These are phyloP conservation scores for Muscicapa striata DNA, from an alignment of 2,797 vertebrate species.

Conservation along the genomic window DNA sequence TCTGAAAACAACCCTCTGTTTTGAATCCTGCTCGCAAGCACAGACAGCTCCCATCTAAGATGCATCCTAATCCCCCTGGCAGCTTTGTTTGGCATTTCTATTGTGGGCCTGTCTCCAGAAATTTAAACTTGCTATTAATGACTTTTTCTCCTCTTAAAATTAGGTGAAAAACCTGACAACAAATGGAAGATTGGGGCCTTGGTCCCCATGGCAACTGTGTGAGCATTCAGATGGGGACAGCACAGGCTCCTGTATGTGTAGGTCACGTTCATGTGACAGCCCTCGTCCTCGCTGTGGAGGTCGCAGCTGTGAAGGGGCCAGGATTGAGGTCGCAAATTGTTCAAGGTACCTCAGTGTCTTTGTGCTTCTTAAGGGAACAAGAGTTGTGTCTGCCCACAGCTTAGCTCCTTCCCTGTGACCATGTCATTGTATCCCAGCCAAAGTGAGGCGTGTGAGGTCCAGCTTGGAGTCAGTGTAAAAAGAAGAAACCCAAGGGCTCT, in stretches of 20 bases:
- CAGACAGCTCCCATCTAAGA: conserved; percentile 38
- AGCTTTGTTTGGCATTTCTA: conserved; percentile 33
- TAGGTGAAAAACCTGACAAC: conserved; percentile 92
- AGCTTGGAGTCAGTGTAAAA: neutral
- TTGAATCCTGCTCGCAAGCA: conserved; percentile 7
- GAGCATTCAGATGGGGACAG: conserved; percentile 91
- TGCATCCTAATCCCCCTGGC: neutral
- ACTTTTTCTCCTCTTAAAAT: conserved; percentile 37
- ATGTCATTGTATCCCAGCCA: neutral
- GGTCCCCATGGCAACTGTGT: conserved; percentile 94
- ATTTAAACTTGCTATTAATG: conserved; percentile 35
- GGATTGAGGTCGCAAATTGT: conserved; percentile 95
- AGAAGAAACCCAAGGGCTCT: neutral
- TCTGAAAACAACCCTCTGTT: conserved; percentile 41
- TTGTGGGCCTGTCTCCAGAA: conserved; percentile 33
- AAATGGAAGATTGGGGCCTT: conserved; percentile 87
- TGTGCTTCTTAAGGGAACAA: neutral
- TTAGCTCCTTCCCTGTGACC: neutral
- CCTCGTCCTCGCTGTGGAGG: conserved; percentile 91
- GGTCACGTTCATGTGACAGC: conserved; percentile 89
- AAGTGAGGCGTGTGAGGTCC: neutral
- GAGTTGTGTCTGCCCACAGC: neutral
- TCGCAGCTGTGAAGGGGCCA: conserved; percentile 85
- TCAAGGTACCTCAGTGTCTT: conserved; percentile 82
- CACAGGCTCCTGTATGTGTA: conserved; percentile 90